Evolutionary conservation across 1,140 invertebrate genomes (phyloP), one percentile per base, ranked within the genome.

Genomic region (Adelges cooleyi): DNA sequence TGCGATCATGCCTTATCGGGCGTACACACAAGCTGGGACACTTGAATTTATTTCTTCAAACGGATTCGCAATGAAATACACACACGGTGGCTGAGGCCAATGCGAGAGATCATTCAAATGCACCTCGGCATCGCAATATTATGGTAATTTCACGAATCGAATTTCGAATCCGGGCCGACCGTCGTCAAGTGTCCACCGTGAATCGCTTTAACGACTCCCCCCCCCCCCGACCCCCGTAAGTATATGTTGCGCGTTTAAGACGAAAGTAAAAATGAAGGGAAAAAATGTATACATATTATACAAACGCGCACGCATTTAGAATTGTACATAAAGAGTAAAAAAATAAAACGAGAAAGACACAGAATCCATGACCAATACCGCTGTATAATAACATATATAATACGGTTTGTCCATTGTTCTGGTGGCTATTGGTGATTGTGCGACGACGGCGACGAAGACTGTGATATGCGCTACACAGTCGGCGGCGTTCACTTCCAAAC

Each of bases 341-440:
- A 52, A 17, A 20, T 22, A 38, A 56, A 56, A 56, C 15, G 2
- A n/a, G 20, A 18, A 56, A 17, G 23, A 44, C 10, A 18, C 3
- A 48, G n/a, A 33, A 56, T 42, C 36, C 10, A 9, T 36, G 38
- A 59, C 38, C 53, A 44, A 59, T 59, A 59, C 44, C 17, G 54
- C 11, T 20, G 42, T 59, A 27, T 54, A 54, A 54, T 54, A 54
- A 36, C 38, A 20, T 42, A 17, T 22, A 20, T 42, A 42, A 20
- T 42, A 59, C 38, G 40, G 54, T 59, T 44, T 48, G 56, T 48
- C 42, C 56, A 62, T 62, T 62, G 56, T 62, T 62, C 56, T 62
- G 56, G 40, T 27, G 53, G 38, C 38, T 59, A 59, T 44, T 27
- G 54, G 54, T 59, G 54, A 59, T 59, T 59, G 40, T 59, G 40